A percentile compares a stretch with the other conserved stretches of the same genome.
Conservation (phyloP, 2,113 vertebrate genomes). For the Australoheros scitulus region DNA sequence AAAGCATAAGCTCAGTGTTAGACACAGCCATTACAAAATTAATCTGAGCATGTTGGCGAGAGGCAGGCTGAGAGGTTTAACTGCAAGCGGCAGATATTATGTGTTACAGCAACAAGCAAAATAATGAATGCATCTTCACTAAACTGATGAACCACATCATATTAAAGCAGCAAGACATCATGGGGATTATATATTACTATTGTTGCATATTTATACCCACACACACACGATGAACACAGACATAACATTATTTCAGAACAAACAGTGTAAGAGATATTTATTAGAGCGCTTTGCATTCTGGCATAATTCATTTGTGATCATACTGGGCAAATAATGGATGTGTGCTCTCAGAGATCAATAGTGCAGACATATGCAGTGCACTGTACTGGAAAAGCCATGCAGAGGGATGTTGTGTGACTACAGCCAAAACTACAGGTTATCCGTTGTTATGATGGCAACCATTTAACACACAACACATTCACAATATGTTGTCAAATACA, state of each 20-base stretch:
- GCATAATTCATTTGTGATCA: conserved; percentile 18
- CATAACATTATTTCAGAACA: background rate
- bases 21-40: conserved; percentile 86
- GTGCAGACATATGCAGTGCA: conserved; percentile 89
- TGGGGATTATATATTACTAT: background rate
- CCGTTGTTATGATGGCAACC: conserved; percentile 91
- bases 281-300: conserved; percentile 12
- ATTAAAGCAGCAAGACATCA: background rate
- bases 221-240: background rate
- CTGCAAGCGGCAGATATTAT: conserved; percentile 11
- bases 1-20: conserved; percentile 86
- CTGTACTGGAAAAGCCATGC: conserved; percentile 94
- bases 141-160: background rate
- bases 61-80: conserved; percentile 55
- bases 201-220: background rate
- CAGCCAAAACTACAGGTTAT: conserved; percentile 89
- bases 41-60: conserved; percentile 48
- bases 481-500: conserved; percentile 94
- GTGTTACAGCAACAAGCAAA: conserved; percentile 14
- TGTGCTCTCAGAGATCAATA: conserved; percentile 76
- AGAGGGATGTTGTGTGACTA: conserved; percentile 89
- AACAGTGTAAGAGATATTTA: background rate
- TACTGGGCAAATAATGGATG: conserved; percentile 35
- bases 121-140: conserved; percentile 13
- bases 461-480: conserved; percentile 93